Evolutionary conservation across 2,797 vertebrate genomes (phyloP).

Genomic region (Acridotheres tristis): DNA sequence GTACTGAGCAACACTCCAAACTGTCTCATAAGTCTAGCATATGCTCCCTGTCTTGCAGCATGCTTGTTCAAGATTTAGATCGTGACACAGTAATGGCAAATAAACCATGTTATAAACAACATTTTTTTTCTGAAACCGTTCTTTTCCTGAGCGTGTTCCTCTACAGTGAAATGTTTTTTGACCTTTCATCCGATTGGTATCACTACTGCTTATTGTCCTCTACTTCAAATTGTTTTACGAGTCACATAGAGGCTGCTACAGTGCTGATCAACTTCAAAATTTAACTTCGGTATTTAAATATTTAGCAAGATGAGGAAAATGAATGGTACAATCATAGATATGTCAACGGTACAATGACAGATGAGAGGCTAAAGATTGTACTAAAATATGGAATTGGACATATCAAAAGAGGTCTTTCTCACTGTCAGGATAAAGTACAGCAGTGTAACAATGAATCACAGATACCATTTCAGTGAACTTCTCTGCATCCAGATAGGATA

Average conservation of each 20-base stretch:
- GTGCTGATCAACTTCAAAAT: neutral
- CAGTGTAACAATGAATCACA: neutral
- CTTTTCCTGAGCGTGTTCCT: neutral
- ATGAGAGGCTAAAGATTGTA: neutral
- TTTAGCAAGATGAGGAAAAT: neutral
- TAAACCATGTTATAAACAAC: neutral
- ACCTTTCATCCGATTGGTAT: conserved; percentile 2
- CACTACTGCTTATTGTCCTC: neutral
- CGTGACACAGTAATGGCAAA: neutral
- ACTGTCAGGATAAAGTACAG: neutral
- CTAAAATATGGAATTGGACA: neutral
- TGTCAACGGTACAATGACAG: neutral
- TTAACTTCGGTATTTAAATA: neutral
- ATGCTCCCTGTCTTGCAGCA: conserved; percentile 1
- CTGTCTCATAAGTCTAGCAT: neutral
- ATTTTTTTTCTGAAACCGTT: neutral
- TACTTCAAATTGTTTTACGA: neutral
- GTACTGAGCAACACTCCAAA: neutral
- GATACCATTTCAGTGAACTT: neutral
- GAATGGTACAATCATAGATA: neutral
- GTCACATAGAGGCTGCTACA: neutral
- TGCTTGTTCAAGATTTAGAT: neutral
- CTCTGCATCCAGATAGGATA: neutral
- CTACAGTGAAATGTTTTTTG: conserved; percentile 9
- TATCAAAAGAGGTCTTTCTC: neutral